Percentiles rank a stretch among this genome's conserved stretches.
Conservation (phyloP, 2,888 invertebrate species). For the Chromoteleia sp. region DNA sequence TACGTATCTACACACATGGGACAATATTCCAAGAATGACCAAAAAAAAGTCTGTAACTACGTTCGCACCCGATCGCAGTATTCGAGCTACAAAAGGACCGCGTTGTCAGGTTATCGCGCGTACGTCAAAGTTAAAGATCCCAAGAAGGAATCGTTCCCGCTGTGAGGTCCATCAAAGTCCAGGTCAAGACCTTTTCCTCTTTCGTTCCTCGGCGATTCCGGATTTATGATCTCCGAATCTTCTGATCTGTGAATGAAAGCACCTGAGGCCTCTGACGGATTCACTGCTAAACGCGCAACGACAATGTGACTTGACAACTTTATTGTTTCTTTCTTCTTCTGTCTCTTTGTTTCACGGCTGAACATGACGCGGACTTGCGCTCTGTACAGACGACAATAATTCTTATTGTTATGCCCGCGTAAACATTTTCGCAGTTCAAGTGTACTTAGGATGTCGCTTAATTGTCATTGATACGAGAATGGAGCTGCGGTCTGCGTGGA, state of each 20-base stretch:
- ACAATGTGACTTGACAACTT: too few species aligned
- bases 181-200: conserved; percentile 41
- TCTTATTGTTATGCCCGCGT: not conserved
- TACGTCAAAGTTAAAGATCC: conserved; percentile 45
- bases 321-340: too few species aligned
- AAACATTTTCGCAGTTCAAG: not conserved
- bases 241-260: conserved; percentile 24
- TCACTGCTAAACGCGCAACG: not conserved
- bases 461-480: not conserved
- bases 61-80: not conserved
- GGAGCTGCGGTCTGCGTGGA: not conserved
- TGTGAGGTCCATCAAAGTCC: conserved; percentile 28
- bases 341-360: too few species aligned
- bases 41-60: not conserved
- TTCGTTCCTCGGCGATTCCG: conserved; percentile 2
- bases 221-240: conserved; percentile 25
- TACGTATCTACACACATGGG: not conserved
- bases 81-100: conserved; percentile 30
- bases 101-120: conserved; percentile 29
- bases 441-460: not conserved
- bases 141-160: conserved; percentile 24
- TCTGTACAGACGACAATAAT: not conserved
- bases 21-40: not conserved
- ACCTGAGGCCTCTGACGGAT: conserved; percentile 24
- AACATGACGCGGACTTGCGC: too few species aligned